Percentiles rank a stretch among this genome's conserved stretches.
These are phyloP conservation scores for Leptopilina boulardi DNA, from an alignment of 1,140 invertebrate genomes.

Conservation along the genomic window DNA sequence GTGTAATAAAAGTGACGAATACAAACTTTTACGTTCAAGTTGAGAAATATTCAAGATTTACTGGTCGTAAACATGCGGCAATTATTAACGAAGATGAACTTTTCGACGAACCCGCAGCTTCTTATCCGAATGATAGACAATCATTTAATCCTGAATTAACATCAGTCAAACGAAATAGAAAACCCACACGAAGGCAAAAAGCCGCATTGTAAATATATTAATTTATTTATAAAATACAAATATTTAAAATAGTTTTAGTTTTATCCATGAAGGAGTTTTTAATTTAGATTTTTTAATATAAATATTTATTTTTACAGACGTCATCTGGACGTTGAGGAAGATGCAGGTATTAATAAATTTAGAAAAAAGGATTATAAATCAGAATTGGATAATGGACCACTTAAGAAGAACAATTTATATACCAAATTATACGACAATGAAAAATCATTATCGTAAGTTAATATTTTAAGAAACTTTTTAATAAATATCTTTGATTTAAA, in stretches of 20 bases:
- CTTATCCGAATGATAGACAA: conserved; percentile 29
- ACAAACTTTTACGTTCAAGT: conserved; percentile 30
- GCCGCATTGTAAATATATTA: too few species aligned
- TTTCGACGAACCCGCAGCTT: conserved; percentile 51
- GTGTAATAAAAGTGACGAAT: conserved; percentile 23
- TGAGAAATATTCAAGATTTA: conserved; percentile 49
- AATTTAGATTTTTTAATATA: not conserved
- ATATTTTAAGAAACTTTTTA: not conserved
- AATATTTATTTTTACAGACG: not conserved
- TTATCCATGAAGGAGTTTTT: too few species aligned
- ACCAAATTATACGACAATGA: conserved; percentile 55
- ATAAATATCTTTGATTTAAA: too few species aligned
- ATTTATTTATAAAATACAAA: too few species aligned
- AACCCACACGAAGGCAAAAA: not conserved
- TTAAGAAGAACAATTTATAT: conserved; percentile 29
- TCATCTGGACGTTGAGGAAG: not conserved
- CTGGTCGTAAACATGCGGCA: conserved; percentile 48
- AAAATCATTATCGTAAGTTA: conserved; percentile 51
- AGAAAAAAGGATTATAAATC: not conserved
- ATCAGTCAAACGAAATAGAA: not conserved
- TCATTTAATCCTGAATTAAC: too few species aligned
- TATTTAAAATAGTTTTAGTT: too few species aligned
- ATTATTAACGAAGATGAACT: conserved; percentile 66
- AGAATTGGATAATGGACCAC: not conserved
- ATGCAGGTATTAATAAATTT: not conserved